Conservation (phyloP, 2,888 invertebrate species). For the Athalia circularis region DNA sequence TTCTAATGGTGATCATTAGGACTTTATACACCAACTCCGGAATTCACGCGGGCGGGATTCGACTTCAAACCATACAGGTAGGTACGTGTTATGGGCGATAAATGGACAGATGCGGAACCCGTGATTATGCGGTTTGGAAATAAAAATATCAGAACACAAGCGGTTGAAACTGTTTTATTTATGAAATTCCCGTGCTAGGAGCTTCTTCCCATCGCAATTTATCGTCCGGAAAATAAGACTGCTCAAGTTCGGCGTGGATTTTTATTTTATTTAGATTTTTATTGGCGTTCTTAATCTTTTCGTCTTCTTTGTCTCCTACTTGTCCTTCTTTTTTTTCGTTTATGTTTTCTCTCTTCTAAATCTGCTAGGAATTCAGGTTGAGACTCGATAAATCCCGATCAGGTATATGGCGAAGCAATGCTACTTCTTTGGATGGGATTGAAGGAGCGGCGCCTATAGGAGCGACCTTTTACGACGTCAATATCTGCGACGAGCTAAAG, state of each 20-base stretch:
- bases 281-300: too few relatives aligned
- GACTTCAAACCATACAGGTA: too few relatives aligned
- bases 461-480: constrained; percentile 38
- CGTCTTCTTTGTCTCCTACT: neutral
- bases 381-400: constrained; percentile 39
- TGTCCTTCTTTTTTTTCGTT: neutral
- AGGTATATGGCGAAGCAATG: constrained; percentile 26
- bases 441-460: constrained; percentile 20
- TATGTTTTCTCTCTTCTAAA: neutral
- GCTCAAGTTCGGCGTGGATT: neutral
- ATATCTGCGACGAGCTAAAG: constrained; percentile 43
- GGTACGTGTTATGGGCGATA: too few relatives aligned
- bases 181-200: neutral
- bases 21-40: too few relatives aligned
- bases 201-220: neutral
- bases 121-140: neutral
- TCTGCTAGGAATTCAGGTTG: constrained; percentile 30
- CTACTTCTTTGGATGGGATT: constrained; percentile 35
- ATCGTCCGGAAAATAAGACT: constrained; percentile 5
- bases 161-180: neutral
- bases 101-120: too few relatives aligned
- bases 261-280: too few relatives aligned
- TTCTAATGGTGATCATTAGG: neutral
- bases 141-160: neutral
- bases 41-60: neutral